These are phyloP conservation scores for Athene noctua DNA, from an alignment of 2,113 vertebrate genomes.

Conservation along the genomic window DNA sequence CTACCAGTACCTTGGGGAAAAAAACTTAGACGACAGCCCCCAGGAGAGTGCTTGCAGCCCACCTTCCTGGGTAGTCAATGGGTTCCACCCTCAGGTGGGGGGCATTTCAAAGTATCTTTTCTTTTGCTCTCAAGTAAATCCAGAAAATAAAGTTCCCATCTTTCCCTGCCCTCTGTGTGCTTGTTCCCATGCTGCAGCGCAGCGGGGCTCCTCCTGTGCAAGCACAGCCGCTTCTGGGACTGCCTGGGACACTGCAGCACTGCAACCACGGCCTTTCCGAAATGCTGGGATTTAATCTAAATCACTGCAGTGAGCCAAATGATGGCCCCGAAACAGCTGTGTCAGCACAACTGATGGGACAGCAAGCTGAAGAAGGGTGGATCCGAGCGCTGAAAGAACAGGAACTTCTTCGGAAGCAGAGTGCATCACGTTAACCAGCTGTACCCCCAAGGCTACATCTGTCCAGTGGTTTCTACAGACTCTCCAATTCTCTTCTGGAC, in stretches of 20 bases:
- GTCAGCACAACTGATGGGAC: rapidly evolving
- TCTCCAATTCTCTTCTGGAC: neutral
- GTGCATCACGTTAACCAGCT: rapidly evolving
- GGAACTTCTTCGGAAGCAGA: neutral
- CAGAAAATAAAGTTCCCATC: neutral
- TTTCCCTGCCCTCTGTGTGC: neutral
- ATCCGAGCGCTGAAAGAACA: neutral
- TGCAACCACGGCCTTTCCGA: rapidly evolving
- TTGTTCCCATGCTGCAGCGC: neutral
- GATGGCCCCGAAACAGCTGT: neutral
- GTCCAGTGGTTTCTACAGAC: neutral
- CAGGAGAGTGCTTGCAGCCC: neutral
- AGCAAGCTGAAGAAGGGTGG: neutral
- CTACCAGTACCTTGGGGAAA: neutral
- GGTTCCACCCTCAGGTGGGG: neutral
- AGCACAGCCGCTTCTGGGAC: neutral
- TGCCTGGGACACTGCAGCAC: rapidly evolving
- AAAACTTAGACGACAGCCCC: neutral
- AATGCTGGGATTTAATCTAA: neutral
- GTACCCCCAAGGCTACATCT: neutral
- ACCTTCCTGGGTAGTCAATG: neutral
- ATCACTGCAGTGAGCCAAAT: neutral
- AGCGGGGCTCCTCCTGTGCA: neutral
- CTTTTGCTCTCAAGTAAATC: neutral
- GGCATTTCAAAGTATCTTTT: neutral